phyloP scores from a whole-genome alignment of 2,888 invertebrate genomes.

The Panopea generosa region DNA sequence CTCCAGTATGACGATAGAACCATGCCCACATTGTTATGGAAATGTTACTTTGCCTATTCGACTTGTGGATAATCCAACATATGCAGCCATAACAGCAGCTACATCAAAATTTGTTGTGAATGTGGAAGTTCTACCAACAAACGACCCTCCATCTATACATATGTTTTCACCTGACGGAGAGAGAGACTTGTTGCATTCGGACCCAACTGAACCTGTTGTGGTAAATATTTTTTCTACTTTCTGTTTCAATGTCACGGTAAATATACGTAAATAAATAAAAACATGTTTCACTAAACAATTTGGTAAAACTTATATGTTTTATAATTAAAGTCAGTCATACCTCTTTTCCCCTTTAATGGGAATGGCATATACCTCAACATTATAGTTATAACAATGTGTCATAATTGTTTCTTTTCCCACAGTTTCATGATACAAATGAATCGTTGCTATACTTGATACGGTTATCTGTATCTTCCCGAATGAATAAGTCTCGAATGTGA shows the following conservation, averaged over 20 bases:
- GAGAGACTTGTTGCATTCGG: background rate
- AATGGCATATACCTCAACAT: too few relatives aligned
- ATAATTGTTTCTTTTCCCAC: too few relatives aligned
- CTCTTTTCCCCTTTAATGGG: too few relatives aligned
- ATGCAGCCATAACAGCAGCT: background rate
- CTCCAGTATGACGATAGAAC: background rate
- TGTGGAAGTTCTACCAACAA: background rate
- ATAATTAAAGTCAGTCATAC: too few relatives aligned
- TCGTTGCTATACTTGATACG: too few relatives aligned
- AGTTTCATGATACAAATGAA: too few relatives aligned
- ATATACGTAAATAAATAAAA: background rate
- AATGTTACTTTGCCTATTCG: background rate
- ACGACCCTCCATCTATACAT: background rate
- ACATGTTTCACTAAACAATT: too few relatives aligned
- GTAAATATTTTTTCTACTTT: background rate
- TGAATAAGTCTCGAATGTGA: too few relatives aligned
- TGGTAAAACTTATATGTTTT: too few relatives aligned
- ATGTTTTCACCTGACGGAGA: background rate
- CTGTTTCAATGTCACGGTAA: background rate
- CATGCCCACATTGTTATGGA: constrained; percentile 4
- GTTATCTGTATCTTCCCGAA: too few relatives aligned
- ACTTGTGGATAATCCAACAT: background rate
- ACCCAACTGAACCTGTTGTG: background rate
- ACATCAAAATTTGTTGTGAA: background rate
- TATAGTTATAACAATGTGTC: too few relatives aligned